Evolutionary conservation across 2,888 invertebrate species (phyloP).

Genomic region (Lottia scabra): DNA sequence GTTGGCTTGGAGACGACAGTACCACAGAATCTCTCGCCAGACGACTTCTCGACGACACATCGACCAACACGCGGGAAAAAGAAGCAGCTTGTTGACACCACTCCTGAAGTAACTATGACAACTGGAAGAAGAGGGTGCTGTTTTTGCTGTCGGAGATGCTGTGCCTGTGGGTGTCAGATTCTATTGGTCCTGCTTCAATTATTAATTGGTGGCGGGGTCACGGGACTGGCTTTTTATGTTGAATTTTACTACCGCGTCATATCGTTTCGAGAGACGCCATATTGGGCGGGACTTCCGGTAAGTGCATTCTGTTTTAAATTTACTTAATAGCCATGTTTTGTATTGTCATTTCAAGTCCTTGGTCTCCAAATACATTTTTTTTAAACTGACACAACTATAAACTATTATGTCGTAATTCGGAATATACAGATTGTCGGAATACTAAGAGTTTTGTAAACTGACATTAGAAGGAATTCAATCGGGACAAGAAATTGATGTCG

Average conservation of each 20-base stretch:
- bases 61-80: constrained; percentile 9
- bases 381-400: too few species aligned
- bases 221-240: constrained; percentile 47
- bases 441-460: too few species aligned
- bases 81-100: constrained; percentile 4
- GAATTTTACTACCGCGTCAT: constrained; percentile 42
- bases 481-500: too few species aligned
- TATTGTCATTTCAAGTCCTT: too few species aligned
- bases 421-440: too few species aligned
- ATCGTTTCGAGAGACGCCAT: constrained; percentile 40
- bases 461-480: too few species aligned
- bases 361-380: too few species aligned
- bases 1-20: constrained; percentile 43
- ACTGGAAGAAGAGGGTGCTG: constrained; percentile 6
- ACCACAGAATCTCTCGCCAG: constrained; percentile 40
- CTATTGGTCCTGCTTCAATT: constrained; percentile 49
- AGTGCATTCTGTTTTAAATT: constrained; percentile 22
- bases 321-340: not conserved
- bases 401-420: too few species aligned
- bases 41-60: constrained; percentile 32
- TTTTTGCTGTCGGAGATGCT: constrained; percentile 9
- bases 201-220: constrained; percentile 42
- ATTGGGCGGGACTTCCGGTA: constrained; percentile 55
- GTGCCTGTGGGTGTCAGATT: constrained; percentile 34
- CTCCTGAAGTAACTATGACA: not conserved